phyloP scores from a whole-genome alignment of 2,888 invertebrate species.

The Trichopoda pennipes region DNA sequence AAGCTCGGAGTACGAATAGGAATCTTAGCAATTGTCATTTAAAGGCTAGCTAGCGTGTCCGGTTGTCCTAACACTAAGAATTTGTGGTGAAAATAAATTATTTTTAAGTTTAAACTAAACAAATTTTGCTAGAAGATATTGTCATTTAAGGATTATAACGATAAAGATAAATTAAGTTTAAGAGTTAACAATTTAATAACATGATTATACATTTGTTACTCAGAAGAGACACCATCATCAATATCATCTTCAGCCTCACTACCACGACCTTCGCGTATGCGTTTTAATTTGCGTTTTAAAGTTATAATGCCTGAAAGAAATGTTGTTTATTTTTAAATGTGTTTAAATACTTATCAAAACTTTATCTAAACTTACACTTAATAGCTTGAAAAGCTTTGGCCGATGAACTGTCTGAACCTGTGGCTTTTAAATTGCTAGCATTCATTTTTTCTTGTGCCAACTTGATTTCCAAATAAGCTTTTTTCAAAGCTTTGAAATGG shows the following conservation, averaged over 20 bases:
- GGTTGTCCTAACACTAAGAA: background rate
- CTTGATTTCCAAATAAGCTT: slow-evolving; percentile 80
- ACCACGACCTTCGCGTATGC: slow-evolving; percentile 80
- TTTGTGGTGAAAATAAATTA: background rate
- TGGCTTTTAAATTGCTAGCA: slow-evolving; percentile 70
- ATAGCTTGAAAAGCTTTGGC: slow-evolving; percentile 81
- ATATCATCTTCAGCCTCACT: slow-evolving; percentile 76
- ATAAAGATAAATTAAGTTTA: background rate
- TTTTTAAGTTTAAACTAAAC: slow-evolving; percentile 10
- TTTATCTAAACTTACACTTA: slow-evolving; percentile 74
- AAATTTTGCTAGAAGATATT: slow-evolving; percentile 40
- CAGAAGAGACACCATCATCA: slow-evolving; percentile 72
- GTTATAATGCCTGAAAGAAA: slow-evolving; percentile 78
- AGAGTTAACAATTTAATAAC: background rate
- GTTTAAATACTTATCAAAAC: background rate
- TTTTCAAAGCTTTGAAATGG: slow-evolving; percentile 78
- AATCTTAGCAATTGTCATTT: slow-evolving; percentile 4
- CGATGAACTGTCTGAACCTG: slow-evolving; percentile 75
- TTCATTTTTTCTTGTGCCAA: slow-evolving; percentile 77
- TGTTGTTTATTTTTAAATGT: background rate
- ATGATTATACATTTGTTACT: slow-evolving; percentile 23
- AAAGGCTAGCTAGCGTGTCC: slow-evolving; percentile 7
- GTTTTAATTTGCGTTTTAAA: slow-evolving; percentile 80
- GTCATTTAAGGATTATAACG: slow-evolving; percentile 30
- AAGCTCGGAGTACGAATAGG: slow-evolving; percentile 1